Evolutionary conservation across 2,113 vertebrate genomes (phyloP).

Genomic region (Charina bottae): DNA sequence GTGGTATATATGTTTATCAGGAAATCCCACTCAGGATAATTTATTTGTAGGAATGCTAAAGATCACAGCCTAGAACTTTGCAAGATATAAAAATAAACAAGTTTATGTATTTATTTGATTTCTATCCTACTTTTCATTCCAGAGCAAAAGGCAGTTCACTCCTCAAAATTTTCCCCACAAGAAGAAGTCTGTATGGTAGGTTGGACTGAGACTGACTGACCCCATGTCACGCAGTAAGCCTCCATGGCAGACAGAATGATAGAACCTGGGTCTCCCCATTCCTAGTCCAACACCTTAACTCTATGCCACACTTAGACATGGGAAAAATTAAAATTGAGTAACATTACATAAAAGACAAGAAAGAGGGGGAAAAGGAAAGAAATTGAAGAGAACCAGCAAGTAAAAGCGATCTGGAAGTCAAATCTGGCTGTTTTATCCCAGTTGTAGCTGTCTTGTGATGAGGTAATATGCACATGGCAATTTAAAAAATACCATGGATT

Average conservation of each 20-base stretch:
- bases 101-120: not conserved
- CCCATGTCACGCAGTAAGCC: not conserved
- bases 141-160: not conserved
- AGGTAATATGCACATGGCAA: not conserved
- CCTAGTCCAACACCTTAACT: not conserved
- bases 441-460: not conserved
- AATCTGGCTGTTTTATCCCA: not conserved
- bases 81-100: not conserved
- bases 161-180: not conserved
- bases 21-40: not conserved
- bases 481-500: not conserved
- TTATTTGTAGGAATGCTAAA: not conserved
- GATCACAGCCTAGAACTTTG: not conserved
- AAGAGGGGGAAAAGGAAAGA: not conserved
- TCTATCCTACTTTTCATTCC: not conserved
- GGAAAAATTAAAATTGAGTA: not conserved
- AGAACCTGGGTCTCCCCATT: not conserved
- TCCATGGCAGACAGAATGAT: not conserved
- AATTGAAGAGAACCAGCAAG: not conserved
- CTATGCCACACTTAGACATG: not conserved
- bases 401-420: not conserved
- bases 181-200: not conserved
- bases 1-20: not conserved
- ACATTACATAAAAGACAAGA: not conserved
- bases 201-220: not conserved